These are phyloP conservation scores for Emys orbicularis DNA, from an alignment of 2,797 vertebrate genomes.

Conservation along the genomic window DNA sequence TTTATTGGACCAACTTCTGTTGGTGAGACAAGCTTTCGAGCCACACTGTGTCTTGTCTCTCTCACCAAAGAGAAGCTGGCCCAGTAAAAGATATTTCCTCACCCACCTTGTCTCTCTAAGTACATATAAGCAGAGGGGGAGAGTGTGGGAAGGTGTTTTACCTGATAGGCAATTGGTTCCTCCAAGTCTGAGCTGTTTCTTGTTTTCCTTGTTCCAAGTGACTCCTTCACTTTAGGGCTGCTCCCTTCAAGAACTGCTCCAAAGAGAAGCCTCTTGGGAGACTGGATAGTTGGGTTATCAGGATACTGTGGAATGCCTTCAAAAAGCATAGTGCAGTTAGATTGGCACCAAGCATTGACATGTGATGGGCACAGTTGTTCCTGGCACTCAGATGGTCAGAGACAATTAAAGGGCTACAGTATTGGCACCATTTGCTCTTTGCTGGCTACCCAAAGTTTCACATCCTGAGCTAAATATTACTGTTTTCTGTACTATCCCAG, in stretches of 20 bases:
- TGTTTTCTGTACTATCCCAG: not conserved
- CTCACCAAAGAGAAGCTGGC: not conserved
- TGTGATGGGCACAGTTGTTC: not conserved
- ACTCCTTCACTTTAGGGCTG: constrained; percentile 65
- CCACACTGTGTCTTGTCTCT: not conserved
- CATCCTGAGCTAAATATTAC: not conserved
- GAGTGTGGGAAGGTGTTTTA: constrained; percentile 55
- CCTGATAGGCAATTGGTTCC: constrained; percentile 84
- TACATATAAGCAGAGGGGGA: not conserved
- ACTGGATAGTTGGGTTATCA: constrained; percentile 76
- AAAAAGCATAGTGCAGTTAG: constrained; percentile 29
- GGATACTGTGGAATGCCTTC: constrained; percentile 49
- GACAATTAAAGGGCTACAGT: not conserved
- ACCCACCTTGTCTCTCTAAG: not conserved
- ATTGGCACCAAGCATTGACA: not conserved
- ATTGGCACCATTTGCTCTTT: not conserved
- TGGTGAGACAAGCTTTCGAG: not conserved
- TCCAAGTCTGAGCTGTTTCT: constrained; percentile 75
- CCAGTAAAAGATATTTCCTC: not conserved
- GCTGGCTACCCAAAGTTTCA: not conserved
- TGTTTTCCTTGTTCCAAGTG: constrained; percentile 51
- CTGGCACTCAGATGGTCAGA: not conserved
- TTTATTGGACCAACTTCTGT: not conserved
- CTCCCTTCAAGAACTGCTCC: constrained; percentile 83
- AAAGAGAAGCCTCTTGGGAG: constrained; percentile 93